A percentile compares a stretch with the other conserved stretches of the same genome.
These are phyloP conservation scores for Leontocebus nigricollis DNA, from an alignment of 2,797 vertebrate species.

Conservation along the genomic window DNA sequence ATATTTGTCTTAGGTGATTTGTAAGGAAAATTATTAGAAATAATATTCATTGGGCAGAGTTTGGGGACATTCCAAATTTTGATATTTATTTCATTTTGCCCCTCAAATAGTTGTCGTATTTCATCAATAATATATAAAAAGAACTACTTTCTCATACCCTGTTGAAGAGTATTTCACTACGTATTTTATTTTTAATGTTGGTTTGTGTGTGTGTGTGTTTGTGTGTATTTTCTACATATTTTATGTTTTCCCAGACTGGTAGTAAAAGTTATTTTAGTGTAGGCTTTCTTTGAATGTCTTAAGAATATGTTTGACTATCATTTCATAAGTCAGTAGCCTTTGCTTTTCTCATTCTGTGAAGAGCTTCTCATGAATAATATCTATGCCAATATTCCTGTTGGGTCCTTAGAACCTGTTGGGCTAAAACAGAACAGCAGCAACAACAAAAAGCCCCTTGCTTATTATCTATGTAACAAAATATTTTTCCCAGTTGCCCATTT, in stretches of 20 bases:
- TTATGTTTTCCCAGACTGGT: background rate
- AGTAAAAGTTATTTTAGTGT: background rate
- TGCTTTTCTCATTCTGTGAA: background rate
- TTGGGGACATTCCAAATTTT: background rate
- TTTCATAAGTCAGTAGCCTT: background rate
- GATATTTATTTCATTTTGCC: background rate
- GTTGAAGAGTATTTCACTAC: background rate
- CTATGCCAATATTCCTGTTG: background rate
- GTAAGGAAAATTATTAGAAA: background rate
- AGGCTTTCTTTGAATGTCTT: background rate
- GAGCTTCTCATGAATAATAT: background rate
- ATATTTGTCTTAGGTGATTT: background rate
- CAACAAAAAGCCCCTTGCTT: background rate
- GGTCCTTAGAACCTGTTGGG: background rate
- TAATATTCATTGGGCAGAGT: background rate
- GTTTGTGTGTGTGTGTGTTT: too few relatives aligned
- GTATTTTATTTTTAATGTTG: too few relatives aligned
- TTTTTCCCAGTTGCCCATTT: background rate
- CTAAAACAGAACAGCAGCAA: background rate
- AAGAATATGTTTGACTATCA: background rate
- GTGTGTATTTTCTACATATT: too few relatives aligned
- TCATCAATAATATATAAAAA: background rate
- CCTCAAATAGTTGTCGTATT: background rate
- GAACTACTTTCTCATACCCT: background rate
- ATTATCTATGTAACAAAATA: background rate